A percentile compares a stretch with the other conserved stretches of the same genome.
phyloP scores from a whole-genome alignment of 2,113 vertebrate species.

The Cephalopholis sonnerati region DNA sequence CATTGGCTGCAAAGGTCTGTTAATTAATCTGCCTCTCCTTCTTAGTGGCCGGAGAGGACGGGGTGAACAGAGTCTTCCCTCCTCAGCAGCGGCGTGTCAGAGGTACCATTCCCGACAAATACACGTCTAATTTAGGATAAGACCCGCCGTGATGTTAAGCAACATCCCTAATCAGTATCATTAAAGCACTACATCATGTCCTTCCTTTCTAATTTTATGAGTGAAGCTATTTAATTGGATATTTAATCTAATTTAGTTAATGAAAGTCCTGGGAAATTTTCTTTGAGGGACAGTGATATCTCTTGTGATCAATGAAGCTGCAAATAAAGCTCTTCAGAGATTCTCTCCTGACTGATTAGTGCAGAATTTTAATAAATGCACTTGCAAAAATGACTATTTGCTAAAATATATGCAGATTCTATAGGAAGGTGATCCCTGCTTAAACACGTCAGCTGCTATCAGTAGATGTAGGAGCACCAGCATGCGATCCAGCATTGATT shows the following conservation, averaged over 20 bases:
- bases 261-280: slow-evolving; percentile 88
- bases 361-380: slow-evolving; percentile 71
- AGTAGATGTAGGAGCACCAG: slow-evolving; percentile 50
- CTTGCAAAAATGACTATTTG: slow-evolving; percentile 21
- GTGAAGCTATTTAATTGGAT: slow-evolving; percentile 75
- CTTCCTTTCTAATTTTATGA: slow-evolving; percentile 70
- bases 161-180: slow-evolving; percentile 51
- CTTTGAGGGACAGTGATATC: slow-evolving; percentile 84
- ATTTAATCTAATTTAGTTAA: slow-evolving; percentile 87
- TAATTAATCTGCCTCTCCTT: slow-evolving; percentile 83
- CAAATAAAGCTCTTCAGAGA: slow-evolving; percentile 76
- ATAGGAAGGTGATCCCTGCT: slow-evolving; percentile 38
- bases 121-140: slow-evolving; percentile 50
- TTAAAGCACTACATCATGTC: slow-evolving; percentile 67
- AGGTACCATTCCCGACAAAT: slow-evolving; percentile 63
- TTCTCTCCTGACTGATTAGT: slow-evolving; percentile 86
- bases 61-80: slow-evolving; percentile 37
- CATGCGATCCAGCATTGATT: slow-evolving; percentile 72
- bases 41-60: slow-evolving; percentile 63
- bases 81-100: slow-evolving; percentile 42
- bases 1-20: slow-evolving; percentile 82
- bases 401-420: slow-evolving; percentile 25
- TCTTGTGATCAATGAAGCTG: slow-evolving; percentile 87
- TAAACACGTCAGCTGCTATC: slow-evolving; percentile 41
- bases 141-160: slow-evolving; percentile 37